phyloP scores from a whole-genome alignment of 2,888 invertebrate genomes.

The Coenonympha glycerion region DNA sequence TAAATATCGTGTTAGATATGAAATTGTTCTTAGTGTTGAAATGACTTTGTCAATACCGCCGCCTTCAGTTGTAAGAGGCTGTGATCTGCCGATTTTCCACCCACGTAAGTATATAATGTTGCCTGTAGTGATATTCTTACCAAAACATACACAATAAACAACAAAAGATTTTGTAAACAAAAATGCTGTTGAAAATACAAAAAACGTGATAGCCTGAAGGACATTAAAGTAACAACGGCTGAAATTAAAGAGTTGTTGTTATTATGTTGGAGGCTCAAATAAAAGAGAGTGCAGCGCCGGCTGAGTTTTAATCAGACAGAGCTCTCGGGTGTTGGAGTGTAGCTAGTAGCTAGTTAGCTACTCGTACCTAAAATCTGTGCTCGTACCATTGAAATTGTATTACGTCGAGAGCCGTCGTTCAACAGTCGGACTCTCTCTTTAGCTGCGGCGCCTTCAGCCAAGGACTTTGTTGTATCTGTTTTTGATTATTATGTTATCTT shows the following conservation, averaged over 20 bases:
- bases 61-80: neutral
- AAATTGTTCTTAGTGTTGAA: neutral
- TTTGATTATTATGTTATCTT: neutral
- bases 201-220: constrained; percentile 2
- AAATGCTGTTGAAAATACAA: neutral
- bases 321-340: constrained; percentile 48
- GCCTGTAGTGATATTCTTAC: no score
- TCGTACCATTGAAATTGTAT: constrained; percentile 55
- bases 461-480: neutral
- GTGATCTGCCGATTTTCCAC: neutral
- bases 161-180: neutral
- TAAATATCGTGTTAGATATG: neutral
- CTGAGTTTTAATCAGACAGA: constrained; percentile 57
- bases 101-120: no score
- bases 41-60: neutral
- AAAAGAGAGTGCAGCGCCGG: constrained; percentile 40
- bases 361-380: no score
- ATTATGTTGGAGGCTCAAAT: constrained; percentile 37
- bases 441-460: constrained; percentile 2
- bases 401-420: constrained; percentile 39
- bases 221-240: constrained; percentile 20
- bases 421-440: constrained; percentile 30
- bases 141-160: no score
- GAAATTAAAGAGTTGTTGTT: constrained; percentile 26
- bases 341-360: no score